phyloP scores from a whole-genome alignment of 1,140 invertebrate species.

The Scaptomyza montana region DNA sequence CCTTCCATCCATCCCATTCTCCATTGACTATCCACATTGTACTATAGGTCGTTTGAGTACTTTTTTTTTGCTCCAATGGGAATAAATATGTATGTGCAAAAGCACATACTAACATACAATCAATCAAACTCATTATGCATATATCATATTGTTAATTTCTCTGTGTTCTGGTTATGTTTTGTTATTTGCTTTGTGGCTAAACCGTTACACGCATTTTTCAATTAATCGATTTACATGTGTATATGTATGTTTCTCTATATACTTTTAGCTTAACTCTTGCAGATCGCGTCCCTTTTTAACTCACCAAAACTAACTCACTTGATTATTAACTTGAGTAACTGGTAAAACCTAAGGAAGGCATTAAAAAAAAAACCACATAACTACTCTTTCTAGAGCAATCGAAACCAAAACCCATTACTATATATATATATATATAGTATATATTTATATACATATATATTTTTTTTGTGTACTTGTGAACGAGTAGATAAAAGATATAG shows the following conservation, averaged over 20 bases:
- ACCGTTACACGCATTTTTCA: constrained; percentile 38
- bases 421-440: no score
- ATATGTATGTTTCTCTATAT: constrained; percentile 68
- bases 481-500: constrained; percentile 23
- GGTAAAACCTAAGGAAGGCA: no score
- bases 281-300: constrained; percentile 65
- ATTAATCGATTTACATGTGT: constrained; percentile 57
- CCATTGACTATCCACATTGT: neutral
- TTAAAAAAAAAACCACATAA: neutral
- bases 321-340: constrained; percentile 27
- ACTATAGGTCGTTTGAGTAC: no score
- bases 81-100: no score
- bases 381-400: constrained; percentile 7
- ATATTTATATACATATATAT: constrained; percentile 7
- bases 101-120: neutral
- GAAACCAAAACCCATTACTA: constrained; percentile 12
- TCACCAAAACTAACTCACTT: constrained; percentile 45
- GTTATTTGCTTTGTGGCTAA: constrained; percentile 37
- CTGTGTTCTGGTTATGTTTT: constrained; percentile 17
- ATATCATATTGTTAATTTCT: constrained; percentile 6
- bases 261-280: constrained; percentile 79
- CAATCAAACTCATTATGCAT: neutral
- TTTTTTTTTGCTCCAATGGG: neutral
- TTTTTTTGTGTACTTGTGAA: no score
- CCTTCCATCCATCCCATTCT: neutral